A percentile compares a stretch with the other conserved stretches of the same genome.
These are phyloP conservation scores for Amazona ochrocephala DNA, from an alignment of 2,797 vertebrate species.

Conservation along the genomic window DNA sequence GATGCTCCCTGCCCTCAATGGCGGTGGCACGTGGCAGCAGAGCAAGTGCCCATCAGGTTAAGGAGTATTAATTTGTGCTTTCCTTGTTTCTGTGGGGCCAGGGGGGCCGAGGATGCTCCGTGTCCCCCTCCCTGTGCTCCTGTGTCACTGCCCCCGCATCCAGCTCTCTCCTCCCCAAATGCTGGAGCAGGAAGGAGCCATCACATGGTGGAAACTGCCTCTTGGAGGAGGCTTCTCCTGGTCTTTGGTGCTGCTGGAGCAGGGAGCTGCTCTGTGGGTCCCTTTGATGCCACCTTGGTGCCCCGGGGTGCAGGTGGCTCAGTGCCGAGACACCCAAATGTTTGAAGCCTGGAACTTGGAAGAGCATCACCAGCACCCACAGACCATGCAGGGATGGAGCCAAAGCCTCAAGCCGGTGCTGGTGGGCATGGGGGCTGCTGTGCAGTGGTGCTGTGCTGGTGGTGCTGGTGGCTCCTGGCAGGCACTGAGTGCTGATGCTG, in stretches of 20 bases:
- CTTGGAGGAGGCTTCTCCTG: neutral
- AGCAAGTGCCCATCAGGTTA: neutral
- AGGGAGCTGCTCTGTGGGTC: neutral
- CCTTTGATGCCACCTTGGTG: neutral
- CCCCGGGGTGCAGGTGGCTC: neutral
- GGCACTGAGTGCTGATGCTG: neutral
- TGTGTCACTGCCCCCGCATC: neutral
- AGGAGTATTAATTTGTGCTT: slow-evolving; percentile 18
- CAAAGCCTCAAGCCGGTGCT: accelerated
- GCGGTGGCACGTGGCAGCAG: neutral
- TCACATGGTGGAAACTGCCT: slow-evolving; percentile 53
- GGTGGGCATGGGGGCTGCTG: accelerated
- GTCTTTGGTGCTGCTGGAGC: neutral
- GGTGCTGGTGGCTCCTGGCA: neutral
- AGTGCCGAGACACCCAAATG: accelerated
- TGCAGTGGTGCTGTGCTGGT: neutral
- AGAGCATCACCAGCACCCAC: neutral
- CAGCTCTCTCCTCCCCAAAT: slow-evolving; percentile 37
- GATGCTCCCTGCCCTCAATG: neutral
- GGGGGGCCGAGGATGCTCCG: accelerated
- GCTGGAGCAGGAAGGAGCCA: slow-evolving; percentile 52
- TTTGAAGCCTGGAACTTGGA: neutral
- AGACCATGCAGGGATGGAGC: neutral
- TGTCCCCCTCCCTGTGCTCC: slow-evolving; percentile 3
- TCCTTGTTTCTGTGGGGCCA: accelerated